Conservation (phyloP, 2,888 invertebrate genomes). For the Luffia ferchaultella region DNA sequence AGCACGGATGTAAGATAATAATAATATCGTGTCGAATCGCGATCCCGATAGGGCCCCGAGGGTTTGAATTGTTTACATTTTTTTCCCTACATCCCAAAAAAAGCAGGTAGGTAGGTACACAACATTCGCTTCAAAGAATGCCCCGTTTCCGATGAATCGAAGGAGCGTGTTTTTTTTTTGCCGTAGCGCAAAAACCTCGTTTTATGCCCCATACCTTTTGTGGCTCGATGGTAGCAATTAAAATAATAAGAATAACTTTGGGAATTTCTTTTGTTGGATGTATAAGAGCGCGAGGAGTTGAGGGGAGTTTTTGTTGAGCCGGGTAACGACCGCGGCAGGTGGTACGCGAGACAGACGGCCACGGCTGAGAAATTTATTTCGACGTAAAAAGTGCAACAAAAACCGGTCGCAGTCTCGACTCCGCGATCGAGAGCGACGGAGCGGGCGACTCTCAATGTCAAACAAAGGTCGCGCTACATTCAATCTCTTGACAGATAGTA, state of each 20-base stretch:
- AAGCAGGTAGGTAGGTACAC: slow-evolving; percentile 28
- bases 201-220: slow-evolving; percentile 49
- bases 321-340: slow-evolving; percentile 63
- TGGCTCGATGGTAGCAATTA: slow-evolving; percentile 30
- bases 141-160: slow-evolving; percentile 37
- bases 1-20: too few relatives aligned
- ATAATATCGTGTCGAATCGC: slow-evolving; percentile 12
- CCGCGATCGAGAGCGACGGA: slow-evolving; percentile 7
- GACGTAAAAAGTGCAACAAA: slow-evolving; percentile 50
- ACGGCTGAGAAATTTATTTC: slow-evolving; percentile 44
- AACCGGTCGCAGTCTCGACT: slow-evolving; percentile 27
- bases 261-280: slow-evolving; percentile 51
- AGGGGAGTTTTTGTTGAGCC: slow-evolving; percentile 51
- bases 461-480: slow-evolving; percentile 40
- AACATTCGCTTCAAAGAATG: slow-evolving; percentile 32
- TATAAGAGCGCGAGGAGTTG: slow-evolving; percentile 21
- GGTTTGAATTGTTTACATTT: slow-evolving; percentile 55
- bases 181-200: slow-evolving; percentile 36
- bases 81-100: slow-evolving; percentile 23
- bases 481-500: neutral
- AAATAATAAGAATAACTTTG: slow-evolving; percentile 59
- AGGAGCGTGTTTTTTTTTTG: slow-evolving; percentile 36
- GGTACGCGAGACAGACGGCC: slow-evolving; percentile 35
- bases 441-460: slow-evolving; percentile 38
- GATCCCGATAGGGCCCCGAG: slow-evolving; percentile 19